Conservation (phyloP, 2,797 vertebrate genomes). For the Channa striata region DNA sequence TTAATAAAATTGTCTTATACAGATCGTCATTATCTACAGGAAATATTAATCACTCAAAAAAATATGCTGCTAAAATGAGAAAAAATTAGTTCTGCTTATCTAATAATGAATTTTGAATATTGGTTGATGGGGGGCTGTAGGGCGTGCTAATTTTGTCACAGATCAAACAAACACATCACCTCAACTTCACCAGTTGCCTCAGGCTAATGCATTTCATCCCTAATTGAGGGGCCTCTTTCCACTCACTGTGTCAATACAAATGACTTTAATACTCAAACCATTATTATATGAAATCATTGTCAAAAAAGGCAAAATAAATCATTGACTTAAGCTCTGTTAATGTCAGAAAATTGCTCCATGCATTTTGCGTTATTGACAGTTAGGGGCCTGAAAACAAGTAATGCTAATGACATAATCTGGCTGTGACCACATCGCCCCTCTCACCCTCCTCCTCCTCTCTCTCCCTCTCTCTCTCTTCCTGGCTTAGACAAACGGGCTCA, state of each 20-base stretch:
- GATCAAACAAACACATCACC: conserved; percentile 72
- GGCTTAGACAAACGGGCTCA: conserved; percentile 77
- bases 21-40: conserved; percentile 60
- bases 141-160: conserved; percentile 65
- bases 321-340: conserved; percentile 76
- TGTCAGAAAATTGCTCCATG: conserved; percentile 80
- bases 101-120: conserved; percentile 72
- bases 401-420: conserved; percentile 82
- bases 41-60: conserved; percentile 68
- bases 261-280: conserved; percentile 80
- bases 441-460: conserved; percentile 17
- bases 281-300: conserved; percentile 81
- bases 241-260: conserved; percentile 82
- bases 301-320: conserved; percentile 74
- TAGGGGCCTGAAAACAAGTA: conserved; percentile 71
- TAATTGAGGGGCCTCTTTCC: conserved; percentile 74
- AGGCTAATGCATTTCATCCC: conserved; percentile 66
- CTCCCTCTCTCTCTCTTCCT: conserved; percentile 38
- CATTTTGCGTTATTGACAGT: conserved; percentile 85
- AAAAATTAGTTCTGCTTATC: conserved; percentile 65
- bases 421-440: conserved; percentile 68
- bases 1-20: conserved; percentile 71
- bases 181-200: conserved; percentile 59
- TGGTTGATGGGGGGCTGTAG: conserved; percentile 51
- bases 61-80: too few species aligned